Conservation (phyloP, 2,797 vertebrate species). For the Cyprinella venusta region DNA sequence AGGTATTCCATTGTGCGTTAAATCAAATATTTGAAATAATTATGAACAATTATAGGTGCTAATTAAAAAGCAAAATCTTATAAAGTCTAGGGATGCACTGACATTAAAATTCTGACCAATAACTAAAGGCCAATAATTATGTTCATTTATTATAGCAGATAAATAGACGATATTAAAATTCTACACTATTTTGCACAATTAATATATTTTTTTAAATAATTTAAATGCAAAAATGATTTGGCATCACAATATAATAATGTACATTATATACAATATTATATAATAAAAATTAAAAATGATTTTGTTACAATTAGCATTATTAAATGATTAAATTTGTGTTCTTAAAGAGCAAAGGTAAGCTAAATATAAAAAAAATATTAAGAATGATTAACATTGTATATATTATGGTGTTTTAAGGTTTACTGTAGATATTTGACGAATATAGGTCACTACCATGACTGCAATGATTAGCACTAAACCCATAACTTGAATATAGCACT, state of each 20-base stretch:
- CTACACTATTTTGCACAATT: background rate
- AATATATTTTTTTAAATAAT: background rate
- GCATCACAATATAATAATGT: background rate
- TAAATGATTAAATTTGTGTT: background rate
- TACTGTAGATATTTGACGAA: conserved; percentile 5
- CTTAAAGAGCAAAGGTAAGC: background rate
- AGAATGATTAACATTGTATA: too few relatives aligned
- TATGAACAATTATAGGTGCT: background rate
- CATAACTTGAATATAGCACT: background rate
- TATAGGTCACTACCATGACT: conserved; percentile 1
- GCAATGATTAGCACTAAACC: background rate
- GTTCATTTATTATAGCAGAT: background rate
- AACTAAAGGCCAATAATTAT: background rate
- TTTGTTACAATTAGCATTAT: background rate
- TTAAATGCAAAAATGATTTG: background rate
- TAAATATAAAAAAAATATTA: background rate
- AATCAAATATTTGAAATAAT: background rate
- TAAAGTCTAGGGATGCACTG: background rate
- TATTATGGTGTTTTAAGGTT: too few relatives aligned
- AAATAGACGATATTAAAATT: background rate
- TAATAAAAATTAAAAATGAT: background rate
- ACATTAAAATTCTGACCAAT: background rate
- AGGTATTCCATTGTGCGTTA: background rate
- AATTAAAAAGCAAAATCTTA: too few relatives aligned
- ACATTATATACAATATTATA: background rate